Base-by-base conservation (phyloP, 2,797 vertebrate genomes). In the Sebastes kiyomatsui region DNA sequence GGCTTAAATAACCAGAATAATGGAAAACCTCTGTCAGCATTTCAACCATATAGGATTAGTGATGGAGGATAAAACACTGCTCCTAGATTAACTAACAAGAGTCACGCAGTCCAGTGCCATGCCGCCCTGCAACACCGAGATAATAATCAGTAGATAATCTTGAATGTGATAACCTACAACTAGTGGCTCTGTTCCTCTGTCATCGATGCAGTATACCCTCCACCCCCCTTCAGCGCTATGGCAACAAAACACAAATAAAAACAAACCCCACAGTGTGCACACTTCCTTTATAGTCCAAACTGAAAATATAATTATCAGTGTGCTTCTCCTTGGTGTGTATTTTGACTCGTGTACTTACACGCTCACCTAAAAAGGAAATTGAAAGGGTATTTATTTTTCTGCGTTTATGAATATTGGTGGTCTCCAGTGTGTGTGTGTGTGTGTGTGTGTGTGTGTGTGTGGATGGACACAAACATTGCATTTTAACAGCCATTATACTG, bases 101-200 rank as follows among this genome's bases (percentile, higher is more conserved):
- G 76, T 84, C 72, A 72, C 18, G 20, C 60, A 70, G 56, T 49
- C 55, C 28, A 25, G 60, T 32, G 72, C 28, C 27, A 49, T 77
- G 72, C 61, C 49, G 69, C 30, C 56, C 69, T 64, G 59, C 42
- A 65, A 55, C 12, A 72, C 55, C 52, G 11, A 66, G 70, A 68
- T 69, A 76, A 79, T 72, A 28, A 86, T 77, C 75, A 42, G 58
- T 1, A 79, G 60, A 81, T 79, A 55, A 76, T 68, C 61, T 72
- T 70, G 20, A 30, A 33, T 38, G 77, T 55, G 71, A 73, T 74
- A 80, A 79, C 67, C 59, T 55, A 25, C 54, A 65, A 23, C 25
- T 32, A 20, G n/a, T 30, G n/a, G 25, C 30, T 35, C 28, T 79
- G 55, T 73, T 78, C 49, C 52, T 42, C 52, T 42, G 35, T 42